A percentile compares a stretch with the other conserved stretches of the same genome.
phyloP scores from a whole-genome alignment of 2,888 invertebrate genomes.

The Spilosoma lubricipeda region DNA sequence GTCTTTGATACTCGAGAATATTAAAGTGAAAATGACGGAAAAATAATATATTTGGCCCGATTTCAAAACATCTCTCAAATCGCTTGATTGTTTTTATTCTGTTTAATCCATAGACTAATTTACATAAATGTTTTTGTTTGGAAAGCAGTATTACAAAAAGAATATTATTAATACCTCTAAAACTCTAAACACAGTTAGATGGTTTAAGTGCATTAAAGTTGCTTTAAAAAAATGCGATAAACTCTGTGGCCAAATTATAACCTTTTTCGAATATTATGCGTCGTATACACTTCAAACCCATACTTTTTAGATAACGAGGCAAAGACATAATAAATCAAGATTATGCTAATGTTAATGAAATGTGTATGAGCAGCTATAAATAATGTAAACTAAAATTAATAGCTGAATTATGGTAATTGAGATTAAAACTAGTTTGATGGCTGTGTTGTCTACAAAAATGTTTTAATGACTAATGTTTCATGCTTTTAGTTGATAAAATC shows the following conservation, averaged over 20 bases:
- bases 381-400: conserved; percentile 23
- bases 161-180: no score
- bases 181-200: not conserved
- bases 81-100: not conserved
- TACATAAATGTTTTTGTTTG: not conserved
- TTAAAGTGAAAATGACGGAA: not conserved
- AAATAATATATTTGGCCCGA: not conserved
- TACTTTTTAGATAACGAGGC: not conserved
- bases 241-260: not conserved
- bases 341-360: conserved; percentile 18
- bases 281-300: not conserved
- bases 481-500: conserved; percentile 12
- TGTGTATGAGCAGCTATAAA: conserved; percentile 23
- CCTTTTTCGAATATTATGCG: not conserved
- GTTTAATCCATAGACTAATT: not conserved
- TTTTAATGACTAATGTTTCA: conserved; percentile 12
- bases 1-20: not conserved
- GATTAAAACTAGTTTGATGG: conserved; percentile 16
- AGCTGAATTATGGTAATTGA: conserved; percentile 21
- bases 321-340: conserved; percentile 14
- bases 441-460: conserved; percentile 8
- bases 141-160: no score
- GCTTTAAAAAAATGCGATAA: not conserved
- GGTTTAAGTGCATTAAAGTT: not conserved
- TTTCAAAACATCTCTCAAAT: not conserved